Evolutionary conservation across 2,888 invertebrate species (phyloP).

Genomic region (Zonitis immaculata): DNA sequence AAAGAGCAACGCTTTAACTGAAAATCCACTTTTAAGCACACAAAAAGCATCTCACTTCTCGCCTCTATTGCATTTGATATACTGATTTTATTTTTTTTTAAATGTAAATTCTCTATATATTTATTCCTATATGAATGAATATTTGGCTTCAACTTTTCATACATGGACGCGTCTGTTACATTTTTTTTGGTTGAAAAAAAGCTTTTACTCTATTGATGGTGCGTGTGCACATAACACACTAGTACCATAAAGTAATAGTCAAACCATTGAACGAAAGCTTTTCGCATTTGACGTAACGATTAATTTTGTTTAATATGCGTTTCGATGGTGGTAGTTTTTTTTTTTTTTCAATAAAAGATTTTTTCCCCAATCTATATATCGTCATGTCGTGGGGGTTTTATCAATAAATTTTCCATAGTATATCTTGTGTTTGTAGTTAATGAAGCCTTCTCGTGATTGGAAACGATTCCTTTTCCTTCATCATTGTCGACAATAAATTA

Average conservation of each 20-base stretch:
- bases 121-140: conserved; percentile 7
- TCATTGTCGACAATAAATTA: background rate
- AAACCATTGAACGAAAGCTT: background rate
- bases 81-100: too few relatives aligned
- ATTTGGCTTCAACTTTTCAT: conserved; percentile 16
- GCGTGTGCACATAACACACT: too few relatives aligned
- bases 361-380: background rate
- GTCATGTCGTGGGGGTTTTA: background rate
- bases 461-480: background rate
- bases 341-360: background rate
- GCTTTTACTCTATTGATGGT: background rate
- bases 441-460: background rate
- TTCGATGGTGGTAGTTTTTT: too few relatives aligned
- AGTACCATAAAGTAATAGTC: too few relatives aligned
- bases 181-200: background rate
- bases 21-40: too few relatives aligned
- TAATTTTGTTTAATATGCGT: background rate
- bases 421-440: background rate
- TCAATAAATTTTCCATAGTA: too few relatives aligned
- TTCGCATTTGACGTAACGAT: background rate
- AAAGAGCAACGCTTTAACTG: too few relatives aligned
- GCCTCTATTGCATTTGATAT: too few relatives aligned
- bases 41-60: too few relatives aligned
- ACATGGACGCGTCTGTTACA: conserved; percentile 11
- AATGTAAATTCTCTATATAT: too few relatives aligned